These are phyloP conservation scores for Platypus cylindrus DNA, from an alignment of 2,888 invertebrate species.

Conservation along the genomic window DNA sequence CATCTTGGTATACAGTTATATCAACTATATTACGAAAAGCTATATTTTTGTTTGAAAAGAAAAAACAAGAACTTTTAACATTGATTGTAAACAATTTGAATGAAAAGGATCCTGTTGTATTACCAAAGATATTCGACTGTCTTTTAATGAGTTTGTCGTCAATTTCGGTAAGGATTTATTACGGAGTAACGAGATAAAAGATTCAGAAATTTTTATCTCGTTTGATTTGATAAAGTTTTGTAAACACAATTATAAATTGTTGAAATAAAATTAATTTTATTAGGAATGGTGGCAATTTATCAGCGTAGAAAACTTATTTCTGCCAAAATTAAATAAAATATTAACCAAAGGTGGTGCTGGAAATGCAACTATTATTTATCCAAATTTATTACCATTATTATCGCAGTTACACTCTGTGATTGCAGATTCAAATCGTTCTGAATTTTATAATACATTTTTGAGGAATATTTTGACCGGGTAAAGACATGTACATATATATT, in stretches of 20 bases:
- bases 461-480: conserved; percentile 55
- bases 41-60: conserved; percentile 39
- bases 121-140: conserved; percentile 63
- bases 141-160: conserved; percentile 47
- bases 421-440: no score
- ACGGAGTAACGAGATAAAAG: neutral
- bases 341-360: conserved; percentile 63
- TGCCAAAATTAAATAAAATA: conserved; percentile 56
- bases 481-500: no score
- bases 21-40: conserved; percentile 48
- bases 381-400: conserved; percentile 63
- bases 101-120: conserved; percentile 49
- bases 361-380: conserved; percentile 58
- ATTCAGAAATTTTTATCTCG: no score
- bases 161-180: conserved; percentile 36
- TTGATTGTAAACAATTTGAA: conserved; percentile 52
- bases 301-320: conserved; percentile 59
- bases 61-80: conserved; percentile 43
- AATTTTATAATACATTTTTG: conserved; percentile 57
- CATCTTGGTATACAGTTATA: conserved; percentile 58
- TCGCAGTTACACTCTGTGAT: conserved; percentile 61
- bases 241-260: neutral
- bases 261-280: conserved; percentile 17
- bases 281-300: conserved; percentile 60
- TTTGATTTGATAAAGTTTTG: neutral